phyloP scores from a whole-genome alignment of 2,113 vertebrate genomes.

The Vidua chalybeata region DNA sequence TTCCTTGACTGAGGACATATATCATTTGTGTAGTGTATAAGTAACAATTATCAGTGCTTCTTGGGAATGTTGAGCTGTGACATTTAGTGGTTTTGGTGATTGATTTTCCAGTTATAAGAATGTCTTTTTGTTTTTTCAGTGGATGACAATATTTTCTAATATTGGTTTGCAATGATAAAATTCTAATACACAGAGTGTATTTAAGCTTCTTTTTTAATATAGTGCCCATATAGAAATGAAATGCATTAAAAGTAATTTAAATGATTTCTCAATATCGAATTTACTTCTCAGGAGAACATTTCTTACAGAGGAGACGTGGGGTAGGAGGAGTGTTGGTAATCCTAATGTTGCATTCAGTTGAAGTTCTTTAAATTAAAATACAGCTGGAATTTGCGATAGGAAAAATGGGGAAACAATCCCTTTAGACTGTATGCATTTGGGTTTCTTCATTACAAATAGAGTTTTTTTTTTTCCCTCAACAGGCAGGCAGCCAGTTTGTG shows the following conservation, averaged over 20 bases:
- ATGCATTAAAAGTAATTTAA: constrained; percentile 58
- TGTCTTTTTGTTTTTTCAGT: constrained; percentile 79
- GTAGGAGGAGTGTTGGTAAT: not conserved
- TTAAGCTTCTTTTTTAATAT: constrained; percentile 54
- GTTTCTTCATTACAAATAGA: not conserved
- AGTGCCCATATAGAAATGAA: not conserved
- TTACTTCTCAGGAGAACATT: constrained; percentile 28
- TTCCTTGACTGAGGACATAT: constrained; percentile 69
- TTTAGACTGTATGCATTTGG: not conserved
- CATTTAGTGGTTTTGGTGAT: constrained; percentile 77
- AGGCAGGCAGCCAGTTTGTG: constrained; percentile 7
- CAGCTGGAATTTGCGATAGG: not conserved
- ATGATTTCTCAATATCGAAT: constrained; percentile 24
- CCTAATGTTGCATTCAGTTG: not conserved
- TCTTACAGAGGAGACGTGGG: constrained; percentile 11
- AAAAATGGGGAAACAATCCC: not conserved
- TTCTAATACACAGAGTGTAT: constrained; percentile 49
- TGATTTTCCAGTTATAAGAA: constrained; percentile 80
- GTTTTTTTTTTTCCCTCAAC: not conserved
- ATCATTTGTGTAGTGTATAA: constrained; percentile 74
- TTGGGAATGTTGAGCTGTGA: constrained; percentile 72
- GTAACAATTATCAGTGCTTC: constrained; percentile 80
- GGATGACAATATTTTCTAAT: constrained; percentile 60
- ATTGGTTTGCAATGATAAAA: constrained; percentile 67
- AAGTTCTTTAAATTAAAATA: constrained; percentile 50